Percentiles rank a stretch among this genome's conserved stretches.
phyloP scores from a whole-genome alignment of 2,797 vertebrate species.

The Zalophus californianus region DNA sequence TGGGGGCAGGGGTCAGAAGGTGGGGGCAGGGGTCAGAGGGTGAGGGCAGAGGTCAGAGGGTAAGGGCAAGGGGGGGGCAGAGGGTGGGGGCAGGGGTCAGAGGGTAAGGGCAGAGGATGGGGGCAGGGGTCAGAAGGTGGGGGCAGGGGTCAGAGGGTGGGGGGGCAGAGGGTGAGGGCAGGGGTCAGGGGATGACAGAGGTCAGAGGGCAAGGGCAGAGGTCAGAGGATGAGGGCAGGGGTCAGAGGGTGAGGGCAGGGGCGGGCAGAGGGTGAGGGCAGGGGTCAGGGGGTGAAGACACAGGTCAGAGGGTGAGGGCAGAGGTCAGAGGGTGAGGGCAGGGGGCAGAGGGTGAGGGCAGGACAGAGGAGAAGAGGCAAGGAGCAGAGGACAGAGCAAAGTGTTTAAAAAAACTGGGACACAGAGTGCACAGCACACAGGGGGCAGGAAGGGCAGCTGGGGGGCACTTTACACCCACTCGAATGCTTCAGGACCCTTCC shows the following conservation, averaged over 20 bases:
- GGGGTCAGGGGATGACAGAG: background rate
- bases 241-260: too few species aligned
- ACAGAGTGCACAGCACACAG: background rate
- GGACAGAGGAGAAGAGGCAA: background rate
- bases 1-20: too few species aligned
- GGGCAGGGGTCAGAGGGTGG: too few species aligned
- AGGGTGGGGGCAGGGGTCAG: background rate
- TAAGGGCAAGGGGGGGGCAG: too few species aligned
- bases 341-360: background rate
- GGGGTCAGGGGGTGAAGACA: background rate
- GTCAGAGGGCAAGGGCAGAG: background rate
- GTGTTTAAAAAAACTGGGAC: background rate
- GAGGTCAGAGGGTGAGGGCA: background rate
- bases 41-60: too few species aligned
- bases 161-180: too few species aligned
- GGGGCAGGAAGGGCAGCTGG: background rate
- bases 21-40: too few species aligned
- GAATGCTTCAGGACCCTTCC: background rate
- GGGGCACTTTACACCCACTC: background rate
- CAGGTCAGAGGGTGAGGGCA: background rate
- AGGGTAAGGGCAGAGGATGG: background rate
- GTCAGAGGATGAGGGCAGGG: background rate
- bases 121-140: background rate
- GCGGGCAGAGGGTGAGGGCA: rapidly evolving
- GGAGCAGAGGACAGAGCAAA: background rate